phyloP scores from a whole-genome alignment of 1,140 invertebrate genomes.

The Aphidius gifuensis region DNA sequence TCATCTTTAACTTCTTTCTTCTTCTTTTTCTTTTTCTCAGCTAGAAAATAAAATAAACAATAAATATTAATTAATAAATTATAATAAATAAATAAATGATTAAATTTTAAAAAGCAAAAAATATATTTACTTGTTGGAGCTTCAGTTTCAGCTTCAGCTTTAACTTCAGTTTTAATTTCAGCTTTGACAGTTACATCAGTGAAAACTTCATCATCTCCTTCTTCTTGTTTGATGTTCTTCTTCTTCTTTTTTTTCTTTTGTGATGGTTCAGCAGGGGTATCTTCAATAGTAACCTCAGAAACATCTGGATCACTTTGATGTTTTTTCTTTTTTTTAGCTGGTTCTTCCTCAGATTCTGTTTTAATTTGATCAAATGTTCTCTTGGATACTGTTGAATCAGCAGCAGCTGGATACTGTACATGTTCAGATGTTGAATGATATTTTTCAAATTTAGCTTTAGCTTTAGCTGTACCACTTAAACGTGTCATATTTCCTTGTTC shows the following conservation, averaged over 20 bases:
- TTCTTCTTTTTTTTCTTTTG: neutral
- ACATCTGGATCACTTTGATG: no score
- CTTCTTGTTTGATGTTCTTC: slow-evolving; percentile 16
- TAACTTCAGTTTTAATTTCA: slow-evolving; percentile 41
- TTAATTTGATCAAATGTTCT: slow-evolving; percentile 47
- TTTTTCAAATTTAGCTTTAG: slow-evolving; percentile 85
- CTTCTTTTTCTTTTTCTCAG: slow-evolving; percentile 32
- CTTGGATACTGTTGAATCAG: slow-evolving; percentile 55
- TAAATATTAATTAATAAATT: no score
- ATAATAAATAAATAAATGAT: no score
- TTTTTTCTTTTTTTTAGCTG: slow-evolving; percentile 38
- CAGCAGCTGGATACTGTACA: slow-evolving; percentile 61
- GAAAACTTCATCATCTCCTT: slow-evolving; percentile 16
- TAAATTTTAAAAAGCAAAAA: no score
- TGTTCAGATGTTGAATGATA: slow-evolving; percentile 79
- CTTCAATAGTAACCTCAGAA: neutral
- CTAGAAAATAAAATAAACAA: neutral
- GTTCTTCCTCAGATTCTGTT: slow-evolving; percentile 31
- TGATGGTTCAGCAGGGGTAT: slow-evolving; percentile 15
- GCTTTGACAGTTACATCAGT: slow-evolving; percentile 34
- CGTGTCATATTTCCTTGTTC: slow-evolving; percentile 82
- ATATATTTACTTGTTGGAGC: slow-evolving; percentile 18
- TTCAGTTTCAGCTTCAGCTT: slow-evolving; percentile 27
- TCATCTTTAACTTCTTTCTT: slow-evolving; percentile 36
- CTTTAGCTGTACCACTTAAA: slow-evolving; percentile 85